Percentiles rank a stretch among this genome's conserved stretches.
These are phyloP conservation scores for Drosophila nebulosa DNA, from an alignment of 1,140 invertebrate species.

Conservation along the genomic window DNA sequence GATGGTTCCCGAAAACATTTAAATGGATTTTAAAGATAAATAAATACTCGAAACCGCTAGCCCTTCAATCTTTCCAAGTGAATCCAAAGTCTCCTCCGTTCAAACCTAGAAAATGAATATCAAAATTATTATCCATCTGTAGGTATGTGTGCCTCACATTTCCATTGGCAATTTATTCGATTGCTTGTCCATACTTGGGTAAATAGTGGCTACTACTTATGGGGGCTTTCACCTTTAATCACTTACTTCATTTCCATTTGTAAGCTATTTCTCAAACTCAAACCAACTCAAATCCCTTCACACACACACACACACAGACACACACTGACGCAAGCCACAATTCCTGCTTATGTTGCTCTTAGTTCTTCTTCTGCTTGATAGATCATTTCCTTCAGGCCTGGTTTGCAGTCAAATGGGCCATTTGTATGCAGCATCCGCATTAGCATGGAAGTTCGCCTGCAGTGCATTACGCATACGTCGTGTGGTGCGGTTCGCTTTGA, in stretches of 20 bases:
- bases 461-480: constrained; percentile 38
- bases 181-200: constrained; percentile 23
- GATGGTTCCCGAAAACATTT: too few relatives aligned
- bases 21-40: too few relatives aligned
- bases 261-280: constrained; percentile 54
- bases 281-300: background rate
- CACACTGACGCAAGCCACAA: background rate
- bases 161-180: background rate
- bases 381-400: constrained; percentile 3
- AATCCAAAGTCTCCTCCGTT: too few relatives aligned
- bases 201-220: constrained; percentile 24
- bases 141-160: background rate
- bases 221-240: constrained; percentile 47
- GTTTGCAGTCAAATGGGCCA: constrained; percentile 16
- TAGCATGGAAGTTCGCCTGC: constrained; percentile 4
- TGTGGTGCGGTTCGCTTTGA: background rate
- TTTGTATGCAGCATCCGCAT: constrained; percentile 43
- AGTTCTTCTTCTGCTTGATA: background rate
- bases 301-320: background rate
- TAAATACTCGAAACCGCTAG: too few relatives aligned
- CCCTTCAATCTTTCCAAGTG: too few relatives aligned
- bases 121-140: background rate
- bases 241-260: constrained; percentile 63
- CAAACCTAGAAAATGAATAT: too few relatives aligned
- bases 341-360: background rate